Conservation (phyloP, 2,888 invertebrate species). For the Nymphalis c-album region DNA sequence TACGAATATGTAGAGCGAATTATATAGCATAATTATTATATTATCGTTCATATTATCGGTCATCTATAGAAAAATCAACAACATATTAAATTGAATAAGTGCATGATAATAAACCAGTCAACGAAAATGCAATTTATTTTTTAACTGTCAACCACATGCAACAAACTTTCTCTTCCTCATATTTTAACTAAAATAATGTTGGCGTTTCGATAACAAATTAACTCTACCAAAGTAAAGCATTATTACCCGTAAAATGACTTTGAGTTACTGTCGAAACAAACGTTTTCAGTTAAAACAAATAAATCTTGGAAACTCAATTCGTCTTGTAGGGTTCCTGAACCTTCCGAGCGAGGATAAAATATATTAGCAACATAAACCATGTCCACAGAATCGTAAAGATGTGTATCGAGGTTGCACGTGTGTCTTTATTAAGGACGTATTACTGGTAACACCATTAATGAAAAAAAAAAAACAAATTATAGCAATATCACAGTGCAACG, state of each 20-base stretch:
- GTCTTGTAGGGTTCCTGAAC: constrained; percentile 30
- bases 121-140: too few relatives aligned
- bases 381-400: constrained; percentile 47
- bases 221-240: constrained; percentile 20
- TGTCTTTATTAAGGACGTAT: constrained; percentile 54
- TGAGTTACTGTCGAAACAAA: constrained; percentile 28
- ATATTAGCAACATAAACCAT: constrained; percentile 53
- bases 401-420: constrained; percentile 48
- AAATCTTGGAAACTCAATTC: constrained; percentile 33
- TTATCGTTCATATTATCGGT: too few relatives aligned
- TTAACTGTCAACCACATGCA: too few relatives aligned
- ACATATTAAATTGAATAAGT: too few relatives aligned
- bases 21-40: too few relatives aligned
- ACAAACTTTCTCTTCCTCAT: too few relatives aligned
- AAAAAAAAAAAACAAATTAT: constrained; percentile 39
- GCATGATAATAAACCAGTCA: too few relatives aligned
- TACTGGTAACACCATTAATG: constrained; percentile 35
- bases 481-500: neutral
- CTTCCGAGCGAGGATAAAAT: constrained; percentile 45
- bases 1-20: too few relatives aligned
- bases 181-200: constrained; percentile 14
- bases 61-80: too few relatives aligned
- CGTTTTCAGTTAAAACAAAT: constrained; percentile 29
- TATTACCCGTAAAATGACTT: constrained; percentile 31
- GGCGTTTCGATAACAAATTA: constrained; percentile 23